phyloP scores from a whole-genome alignment of 1,140 invertebrate species.

The Drosophila lacteicornis region DNA sequence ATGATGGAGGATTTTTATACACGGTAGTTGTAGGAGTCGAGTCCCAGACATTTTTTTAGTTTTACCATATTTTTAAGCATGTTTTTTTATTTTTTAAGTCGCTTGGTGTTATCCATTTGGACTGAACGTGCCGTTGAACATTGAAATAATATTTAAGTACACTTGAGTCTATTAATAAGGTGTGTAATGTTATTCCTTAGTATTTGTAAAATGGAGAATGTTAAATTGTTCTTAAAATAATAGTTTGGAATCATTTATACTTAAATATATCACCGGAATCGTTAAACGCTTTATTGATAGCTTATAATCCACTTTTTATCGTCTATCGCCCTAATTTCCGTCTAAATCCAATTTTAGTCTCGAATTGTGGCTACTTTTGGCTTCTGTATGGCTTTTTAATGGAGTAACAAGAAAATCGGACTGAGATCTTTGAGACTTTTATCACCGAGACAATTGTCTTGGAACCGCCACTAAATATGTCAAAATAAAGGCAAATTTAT shows the following conservation, averaged over 20 bases:
- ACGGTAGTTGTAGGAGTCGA: neutral
- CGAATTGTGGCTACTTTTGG: conserved; percentile 26
- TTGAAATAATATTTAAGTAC: too few relatives aligned
- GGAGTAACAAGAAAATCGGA: conserved; percentile 50
- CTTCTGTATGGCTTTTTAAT: conserved; percentile 65
- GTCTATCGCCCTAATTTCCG: neutral
- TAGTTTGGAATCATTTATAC: too few relatives aligned
- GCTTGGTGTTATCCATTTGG: neutral
- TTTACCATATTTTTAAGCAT: neutral
- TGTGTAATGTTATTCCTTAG: too few relatives aligned
- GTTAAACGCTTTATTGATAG: neutral
- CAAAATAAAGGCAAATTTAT: conserved; percentile 81
- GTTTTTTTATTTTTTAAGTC: neutral
- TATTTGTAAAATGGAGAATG: too few relatives aligned
- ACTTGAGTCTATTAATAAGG: too few relatives aligned
- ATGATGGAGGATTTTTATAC: neutral
- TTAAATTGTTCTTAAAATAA: too few relatives aligned
- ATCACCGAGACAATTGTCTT: conserved; percentile 58
- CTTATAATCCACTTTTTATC: neutral
- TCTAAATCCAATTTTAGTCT: conserved; percentile 13
- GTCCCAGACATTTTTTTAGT: neutral
- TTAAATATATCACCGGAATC: neutral
- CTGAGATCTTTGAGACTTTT: conserved; percentile 45
- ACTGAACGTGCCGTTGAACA: too few relatives aligned
- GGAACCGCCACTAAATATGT: conserved; percentile 75